Conservation (phyloP, 1,140 invertebrate genomes). For the Anoplolepis gracilipes region DNA sequence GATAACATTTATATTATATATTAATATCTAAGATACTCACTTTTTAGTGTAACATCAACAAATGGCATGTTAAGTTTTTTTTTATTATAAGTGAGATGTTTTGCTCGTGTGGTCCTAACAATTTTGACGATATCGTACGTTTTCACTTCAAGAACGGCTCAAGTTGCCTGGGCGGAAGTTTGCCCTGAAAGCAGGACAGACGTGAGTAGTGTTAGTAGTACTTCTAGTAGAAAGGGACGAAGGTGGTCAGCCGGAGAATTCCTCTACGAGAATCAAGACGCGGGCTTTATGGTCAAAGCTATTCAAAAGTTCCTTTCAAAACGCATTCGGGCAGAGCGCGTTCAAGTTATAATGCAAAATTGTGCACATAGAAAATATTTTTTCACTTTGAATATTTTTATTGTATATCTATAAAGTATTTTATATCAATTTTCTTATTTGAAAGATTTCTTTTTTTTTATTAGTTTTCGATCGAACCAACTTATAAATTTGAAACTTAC, state of each 20-base stretch:
- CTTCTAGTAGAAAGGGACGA: constrained; percentile 24
- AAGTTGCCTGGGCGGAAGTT: constrained; percentile 36
- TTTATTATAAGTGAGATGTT: neutral
- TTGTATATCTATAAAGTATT: neutral
- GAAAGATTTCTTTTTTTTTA: neutral
- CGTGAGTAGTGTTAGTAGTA: constrained; percentile 26
- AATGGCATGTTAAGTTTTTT: neutral
- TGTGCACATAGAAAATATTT: neutral
- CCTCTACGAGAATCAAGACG: constrained; percentile 6
- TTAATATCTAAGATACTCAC: neutral
- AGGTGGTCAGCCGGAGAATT: neutral
- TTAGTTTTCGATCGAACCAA: no score
- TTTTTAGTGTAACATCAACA: neutral
- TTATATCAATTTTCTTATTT: constrained; percentile 24
- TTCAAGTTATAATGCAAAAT: constrained; percentile 10
- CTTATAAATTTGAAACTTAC: no score
- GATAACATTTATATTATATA: no score
- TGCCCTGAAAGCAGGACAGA: neutral
- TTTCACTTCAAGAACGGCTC: constrained; percentile 21
- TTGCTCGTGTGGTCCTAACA: neutral
- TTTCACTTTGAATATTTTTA: constrained; percentile 13
- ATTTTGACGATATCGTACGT: constrained; percentile 13
- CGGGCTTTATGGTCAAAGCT: constrained; percentile 12
- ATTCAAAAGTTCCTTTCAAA: constrained; percentile 35
- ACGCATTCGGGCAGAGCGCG: neutral